Base-by-base conservation (phyloP, 2,888 invertebrate species). In the Orchesella flavescens region DNA sequence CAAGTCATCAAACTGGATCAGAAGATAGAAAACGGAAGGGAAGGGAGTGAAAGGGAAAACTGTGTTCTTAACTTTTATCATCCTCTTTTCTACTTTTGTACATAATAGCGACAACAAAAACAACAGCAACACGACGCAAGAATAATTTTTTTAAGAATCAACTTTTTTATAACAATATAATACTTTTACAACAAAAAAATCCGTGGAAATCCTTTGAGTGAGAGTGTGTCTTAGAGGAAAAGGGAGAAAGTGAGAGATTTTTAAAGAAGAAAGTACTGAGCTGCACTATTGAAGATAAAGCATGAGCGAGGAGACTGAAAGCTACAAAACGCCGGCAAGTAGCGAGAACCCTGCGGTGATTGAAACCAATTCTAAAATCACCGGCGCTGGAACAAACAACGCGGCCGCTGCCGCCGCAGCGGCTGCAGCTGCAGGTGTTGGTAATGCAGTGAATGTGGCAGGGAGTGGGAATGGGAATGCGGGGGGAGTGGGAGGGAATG, bases 341-440 rank as follows among this genome's bases (percentile, higher is more conserved):
- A 83, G 78, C 69, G 83, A 83, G 57, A 83, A 78, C 23, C 68
- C 83, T 65, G 65, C 77, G 44, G 83, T 83, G 68, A 83, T 83
- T 68, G 83, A 83, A 13, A 72, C 68, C 15, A 72, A 55, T 72
- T 77, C 77, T 12, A 83, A 83, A 44, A 66, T 83, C 68, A 69
- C 66, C 61, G 78, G 59, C n/a, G 53, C 34, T 53, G 61, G 78
- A 0, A 15, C 77, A 4, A 81, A 81, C 53, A 75, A 68, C 17
- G 71, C 71, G 44, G 72, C 63, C 19, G 84, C 86, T 77, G 80
- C 85, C 49, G 84, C 85, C 43, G 87, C 86, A 34, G 75, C 78
- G 44, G 87, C 86, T 15, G 86, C 85, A 49, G 85, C 86, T 19
- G 86, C 86, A 61, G 77, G 83, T 15, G 84, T 76, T 21, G 77